Percentiles rank a stretch among this genome's conserved stretches.
phyloP scores from a whole-genome alignment of 2,797 vertebrate species.

The Takifugu rubripes region DNA sequence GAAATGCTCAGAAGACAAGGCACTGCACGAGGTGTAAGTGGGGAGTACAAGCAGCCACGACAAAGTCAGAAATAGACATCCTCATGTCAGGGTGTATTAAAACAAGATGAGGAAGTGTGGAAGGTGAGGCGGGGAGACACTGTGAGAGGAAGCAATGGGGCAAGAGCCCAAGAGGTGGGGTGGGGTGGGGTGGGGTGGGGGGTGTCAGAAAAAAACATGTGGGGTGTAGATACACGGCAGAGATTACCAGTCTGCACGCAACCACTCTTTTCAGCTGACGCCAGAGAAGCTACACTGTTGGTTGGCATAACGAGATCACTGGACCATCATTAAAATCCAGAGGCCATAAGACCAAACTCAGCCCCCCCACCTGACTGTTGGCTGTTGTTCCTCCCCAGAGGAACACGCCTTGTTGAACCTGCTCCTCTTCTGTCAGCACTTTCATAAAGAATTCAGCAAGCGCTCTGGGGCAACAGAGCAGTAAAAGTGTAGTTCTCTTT shows the following conservation, averaged over 20 bases:
- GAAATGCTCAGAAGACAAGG: conserved; percentile 8
- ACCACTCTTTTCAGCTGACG: conserved; percentile 62
- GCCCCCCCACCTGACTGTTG: conserved; percentile 56
- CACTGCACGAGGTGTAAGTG: conserved; percentile 29
- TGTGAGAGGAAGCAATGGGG: conserved; percentile 19
- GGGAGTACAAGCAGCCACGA: conserved; percentile 13
- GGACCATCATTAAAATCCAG: conserved; percentile 68
- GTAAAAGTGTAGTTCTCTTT: conserved; percentile 29
- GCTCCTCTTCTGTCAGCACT: conserved; percentile 71
- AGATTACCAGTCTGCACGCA: conserved; percentile 54
- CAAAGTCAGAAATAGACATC: conserved; percentile 27
- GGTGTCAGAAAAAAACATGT: not conserved
- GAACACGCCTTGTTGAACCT: conserved; percentile 66
- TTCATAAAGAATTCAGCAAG: conserved; percentile 74
- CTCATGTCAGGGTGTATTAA: conserved; percentile 6
- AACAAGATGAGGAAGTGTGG: conserved; percentile 23
- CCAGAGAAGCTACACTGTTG: conserved; percentile 50
- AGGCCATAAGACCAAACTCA: conserved; percentile 56
- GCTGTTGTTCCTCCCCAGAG: conserved; percentile 60
- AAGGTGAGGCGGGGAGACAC: conserved; percentile 13
- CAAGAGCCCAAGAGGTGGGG: too few species aligned
- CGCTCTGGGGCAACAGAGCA: conserved; percentile 59
- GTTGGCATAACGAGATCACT: conserved; percentile 58
- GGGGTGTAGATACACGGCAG: conserved; percentile 25
- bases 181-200: not conserved